Evolutionary conservation across 1,140 invertebrate species (phyloP).

Genomic region (Asbolus verrucosus): DNA sequence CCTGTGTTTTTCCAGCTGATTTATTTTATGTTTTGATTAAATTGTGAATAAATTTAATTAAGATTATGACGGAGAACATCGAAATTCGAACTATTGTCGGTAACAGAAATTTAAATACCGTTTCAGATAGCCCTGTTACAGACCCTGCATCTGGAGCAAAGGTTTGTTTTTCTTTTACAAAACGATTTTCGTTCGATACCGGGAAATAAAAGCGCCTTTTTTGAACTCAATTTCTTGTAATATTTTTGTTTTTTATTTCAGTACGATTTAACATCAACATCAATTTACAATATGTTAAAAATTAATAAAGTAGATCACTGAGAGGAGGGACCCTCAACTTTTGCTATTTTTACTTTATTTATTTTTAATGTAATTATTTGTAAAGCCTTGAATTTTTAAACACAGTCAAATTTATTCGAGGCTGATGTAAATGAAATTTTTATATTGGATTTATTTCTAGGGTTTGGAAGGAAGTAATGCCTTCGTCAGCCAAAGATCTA

Average conservation of each 20-base stretch:
- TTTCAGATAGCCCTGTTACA: constrained; percentile 67
- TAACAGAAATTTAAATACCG: constrained; percentile 61
- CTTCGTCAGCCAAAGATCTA: constrained; percentile 65
- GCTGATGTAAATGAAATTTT: constrained; percentile 8
- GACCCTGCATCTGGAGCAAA: constrained; percentile 66
- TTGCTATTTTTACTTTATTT: constrained; percentile 11
- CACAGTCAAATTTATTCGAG: constrained; percentile 19
- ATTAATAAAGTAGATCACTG: constrained; percentile 17
- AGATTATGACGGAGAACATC: constrained; percentile 61
- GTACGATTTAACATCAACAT: neutral
- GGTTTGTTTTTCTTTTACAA: constrained; percentile 55
- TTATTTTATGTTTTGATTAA: constrained; percentile 29
- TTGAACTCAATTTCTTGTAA: neutral
- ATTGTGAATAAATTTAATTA: constrained; percentile 23
- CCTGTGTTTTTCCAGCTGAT: constrained; percentile 34
- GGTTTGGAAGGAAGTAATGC: constrained; percentile 64
- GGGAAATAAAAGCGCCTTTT: constrained; percentile 18
- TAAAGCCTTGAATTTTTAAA: constrained; percentile 1
- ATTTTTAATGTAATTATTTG: constrained; percentile 16
- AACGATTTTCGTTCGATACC: constrained; percentile 3
- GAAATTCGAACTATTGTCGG: constrained; percentile 62
- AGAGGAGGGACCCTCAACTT: neutral
- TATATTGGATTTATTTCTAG: constrained; percentile 61
- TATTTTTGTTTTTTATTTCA: neutral
- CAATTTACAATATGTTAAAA: constrained; percentile 33